Evolutionary conservation across 2,888 invertebrate species (phyloP).

Genomic region (Tiphia femorata): DNA sequence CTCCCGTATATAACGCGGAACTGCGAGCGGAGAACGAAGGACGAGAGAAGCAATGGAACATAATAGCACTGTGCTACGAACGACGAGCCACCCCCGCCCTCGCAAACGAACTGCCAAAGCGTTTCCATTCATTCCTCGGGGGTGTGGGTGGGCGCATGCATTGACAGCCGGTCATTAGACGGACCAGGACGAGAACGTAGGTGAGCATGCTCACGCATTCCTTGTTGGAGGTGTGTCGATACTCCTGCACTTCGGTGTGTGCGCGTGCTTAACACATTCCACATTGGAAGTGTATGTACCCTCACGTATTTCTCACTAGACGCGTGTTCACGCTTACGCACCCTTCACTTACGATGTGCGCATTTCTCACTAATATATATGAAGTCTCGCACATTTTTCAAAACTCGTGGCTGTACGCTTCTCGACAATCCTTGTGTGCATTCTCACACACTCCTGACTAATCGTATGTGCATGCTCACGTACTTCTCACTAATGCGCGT

Average conservation of each 20-base stretch:
- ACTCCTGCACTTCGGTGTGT: background rate
- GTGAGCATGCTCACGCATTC: background rate
- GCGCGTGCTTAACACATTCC: conserved; percentile 1
- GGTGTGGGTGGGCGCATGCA: conserved; percentile 37
- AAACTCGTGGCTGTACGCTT: too few species aligned
- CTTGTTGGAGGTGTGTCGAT: conserved; percentile 16
- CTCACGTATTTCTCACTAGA: background rate
- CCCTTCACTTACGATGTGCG: too few species aligned
- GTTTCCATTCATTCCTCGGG: conserved; percentile 51
- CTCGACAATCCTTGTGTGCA: too few species aligned
- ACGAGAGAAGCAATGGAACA: conserved; percentile 61
- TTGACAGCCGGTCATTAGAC: conserved; percentile 66
- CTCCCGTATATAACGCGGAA: conserved; percentile 34
- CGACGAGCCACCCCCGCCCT: conserved; percentile 49
- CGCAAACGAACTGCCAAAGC: conserved; percentile 41
- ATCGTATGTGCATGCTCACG: too few species aligned
- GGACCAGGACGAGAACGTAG: conserved; percentile 31
- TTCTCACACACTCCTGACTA: too few species aligned
- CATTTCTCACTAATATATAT: too few species aligned
- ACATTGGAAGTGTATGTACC: background rate
- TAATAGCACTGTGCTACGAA: conserved; percentile 49
- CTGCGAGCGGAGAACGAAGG: conserved; percentile 36
- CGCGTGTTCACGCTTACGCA: too few species aligned
- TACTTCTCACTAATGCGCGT: too few species aligned
- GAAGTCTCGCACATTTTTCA: too few species aligned